Base-by-base conservation (phyloP, 2,113 vertebrate genomes). In the Chloropsis hardwickii region DNA sequence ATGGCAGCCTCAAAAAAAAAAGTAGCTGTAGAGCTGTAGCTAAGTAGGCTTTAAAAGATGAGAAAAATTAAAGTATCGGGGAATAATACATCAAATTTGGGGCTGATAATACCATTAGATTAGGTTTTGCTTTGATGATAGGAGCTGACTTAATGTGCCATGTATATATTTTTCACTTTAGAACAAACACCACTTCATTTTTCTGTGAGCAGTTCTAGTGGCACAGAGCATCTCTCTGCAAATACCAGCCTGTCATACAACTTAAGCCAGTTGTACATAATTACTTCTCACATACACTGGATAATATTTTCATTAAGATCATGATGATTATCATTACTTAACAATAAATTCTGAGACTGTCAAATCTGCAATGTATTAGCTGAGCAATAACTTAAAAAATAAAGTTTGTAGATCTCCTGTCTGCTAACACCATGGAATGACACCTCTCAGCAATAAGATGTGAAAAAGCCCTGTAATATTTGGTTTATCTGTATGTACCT, bases 251-350 rank as follows among this genome's bases (percentile, higher is more conserved):
- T 96, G 96, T 96, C 95, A 95, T 54, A 86, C 96, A 93, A 92
- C 95, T 96, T 92, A 86, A 22, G 90, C 93, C 93, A 97, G 97
- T 96, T 94, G 97, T 92, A 94, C 97, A 45, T 98, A 98, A 98
- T 98, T 98, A 95, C 97, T 96, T 97, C 96, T 95, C 94, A 96
- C 96, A 92, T 92, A 93, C 93, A 97, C 95, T 53, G 86, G 96
- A 95, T 98, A 98, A 98, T 97, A 97, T 96, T 98, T 98, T 97
- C 97, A 98, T 98, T 98, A 98, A 98, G 98, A 97, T 91, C 77
- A 65, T 86, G 95, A 92, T 98, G 97, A 97, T 98, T 98, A 98
- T 94, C 97, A 96, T 98, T 97, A 97, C 96, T 92, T 94, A 98
- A 96, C 97, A 97, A 96, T 98, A 98, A 97, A 98, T 98, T 97